Evolutionary conservation across 2,113 vertebrate genomes (phyloP), one percentile per base, ranked within the genome.

Genomic region (Burhinus bistriatus): DNA sequence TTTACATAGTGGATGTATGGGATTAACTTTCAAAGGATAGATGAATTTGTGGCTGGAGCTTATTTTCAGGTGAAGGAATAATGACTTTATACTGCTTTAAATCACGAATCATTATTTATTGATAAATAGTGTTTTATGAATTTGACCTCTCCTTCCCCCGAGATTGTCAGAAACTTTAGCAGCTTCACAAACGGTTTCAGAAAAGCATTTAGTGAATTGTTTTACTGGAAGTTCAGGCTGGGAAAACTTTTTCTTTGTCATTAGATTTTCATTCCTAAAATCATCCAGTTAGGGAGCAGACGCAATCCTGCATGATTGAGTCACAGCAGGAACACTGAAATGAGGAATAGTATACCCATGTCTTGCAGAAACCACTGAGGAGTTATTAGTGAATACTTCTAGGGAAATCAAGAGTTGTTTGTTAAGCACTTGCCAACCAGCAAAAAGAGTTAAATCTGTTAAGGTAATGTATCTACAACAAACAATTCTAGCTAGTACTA

Each of bases 391-490:
- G 58, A 88, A 80, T 77, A 5, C 32, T 85, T 71, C 26, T 23
- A 62, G 26, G 59, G 26, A 62, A 85, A 51, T 79, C 20, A 72
- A 25, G 59, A 82, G 7, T 61, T 62, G 5, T 38, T 82, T 64
- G 16, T 51, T 70, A 79, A 58, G 30, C 26, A 18, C 13, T 79
- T 87, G 27, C 71, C 93, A 83, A 38, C 13, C 69, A 76, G 21
- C 36, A 72, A 59, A 55, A 89, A 80, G 72, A 90, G 77, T 92
- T 93, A 76, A 57, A 62, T 83, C 75, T 89, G 20, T 93, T 55
- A 87, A 95, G 71, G 79, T 97, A 49, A 91, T 30, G 51, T 95
- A 85, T 87, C 89, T 95, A 77, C 81, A 89, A 70, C 87, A 94
- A 96, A 87, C 49, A 90, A 78, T 89, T 91, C 49, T 38, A 73